Evolutionary conservation across 2,113 vertebrate genomes (phyloP).

Genomic region (Callocephalon fimbriatum): DNA sequence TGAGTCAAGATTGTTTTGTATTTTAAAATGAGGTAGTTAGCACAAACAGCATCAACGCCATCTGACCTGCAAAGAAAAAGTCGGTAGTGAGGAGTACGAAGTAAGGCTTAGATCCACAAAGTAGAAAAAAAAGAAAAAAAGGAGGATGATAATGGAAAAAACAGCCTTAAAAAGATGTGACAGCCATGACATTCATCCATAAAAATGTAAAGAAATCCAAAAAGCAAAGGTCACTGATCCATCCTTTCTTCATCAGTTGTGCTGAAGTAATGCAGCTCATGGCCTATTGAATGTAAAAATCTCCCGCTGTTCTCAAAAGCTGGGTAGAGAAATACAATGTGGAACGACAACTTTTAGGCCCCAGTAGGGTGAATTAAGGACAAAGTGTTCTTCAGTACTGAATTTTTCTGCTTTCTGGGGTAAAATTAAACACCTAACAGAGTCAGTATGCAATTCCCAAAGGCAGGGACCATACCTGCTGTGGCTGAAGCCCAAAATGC

Average conservation of each 20-base stretch:
- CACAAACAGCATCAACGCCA: neutral
- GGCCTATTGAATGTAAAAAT: constrained; percentile 51
- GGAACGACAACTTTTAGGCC: constrained; percentile 21
- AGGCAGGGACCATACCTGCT: neutral
- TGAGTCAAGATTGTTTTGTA: neutral
- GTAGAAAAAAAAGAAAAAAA: neutral
- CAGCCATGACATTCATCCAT: constrained; percentile 46
- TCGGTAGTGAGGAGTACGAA: neutral
- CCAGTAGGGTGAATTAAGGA: constrained; percentile 46
- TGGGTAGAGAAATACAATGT: constrained; percentile 13
- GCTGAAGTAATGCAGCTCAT: constrained; percentile 43
- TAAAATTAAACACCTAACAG: constrained; percentile 12
- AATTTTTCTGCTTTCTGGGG: constrained; percentile 12
- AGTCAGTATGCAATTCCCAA: neutral
- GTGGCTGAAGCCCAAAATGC: neutral
- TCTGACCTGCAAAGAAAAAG: neutral
- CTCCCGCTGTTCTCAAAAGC: constrained; percentile 12
- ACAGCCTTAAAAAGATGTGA: neutral
- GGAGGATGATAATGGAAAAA: neutral
- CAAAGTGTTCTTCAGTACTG: neutral
- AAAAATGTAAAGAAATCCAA: constrained; percentile 48
- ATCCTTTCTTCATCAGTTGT: constrained; percentile 44
- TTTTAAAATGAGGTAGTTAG: neutral
- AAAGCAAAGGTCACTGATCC: constrained; percentile 16
- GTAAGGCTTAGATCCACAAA: neutral